Evolutionary conservation across 2,113 vertebrate species (phyloP).

Genomic region (Melierax canorus): DNA sequence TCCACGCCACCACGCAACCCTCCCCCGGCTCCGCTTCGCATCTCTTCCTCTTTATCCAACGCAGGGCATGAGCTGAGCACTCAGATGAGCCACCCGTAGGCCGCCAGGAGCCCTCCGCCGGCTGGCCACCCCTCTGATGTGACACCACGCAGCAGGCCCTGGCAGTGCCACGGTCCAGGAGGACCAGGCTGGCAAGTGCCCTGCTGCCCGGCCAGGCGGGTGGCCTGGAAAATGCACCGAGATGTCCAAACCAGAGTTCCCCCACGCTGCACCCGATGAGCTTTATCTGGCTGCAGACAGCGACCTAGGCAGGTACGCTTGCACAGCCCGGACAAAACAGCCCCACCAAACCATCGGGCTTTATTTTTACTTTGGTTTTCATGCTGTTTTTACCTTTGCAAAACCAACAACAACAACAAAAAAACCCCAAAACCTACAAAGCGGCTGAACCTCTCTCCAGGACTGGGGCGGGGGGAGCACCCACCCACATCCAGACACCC

Average conservation of each 20-base stretch:
- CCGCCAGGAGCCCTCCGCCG: background rate
- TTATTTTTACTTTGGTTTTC: background rate
- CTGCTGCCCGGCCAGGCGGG: accelerated
- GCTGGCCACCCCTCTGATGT: too few relatives aligned
- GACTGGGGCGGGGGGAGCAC: background rate
- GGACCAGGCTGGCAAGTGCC: background rate
- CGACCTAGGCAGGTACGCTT: background rate
- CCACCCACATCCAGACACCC: background rate
- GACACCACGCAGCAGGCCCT: background rate
- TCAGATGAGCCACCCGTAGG: background rate
- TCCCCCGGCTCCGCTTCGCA: background rate
- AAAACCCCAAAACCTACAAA: background rate
- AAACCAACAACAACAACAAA: background rate
- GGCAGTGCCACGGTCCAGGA: background rate
- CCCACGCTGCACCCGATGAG: accelerated
- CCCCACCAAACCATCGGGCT: background rate
- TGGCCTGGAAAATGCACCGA: background rate
- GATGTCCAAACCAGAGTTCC: background rate
- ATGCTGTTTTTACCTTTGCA: background rate
- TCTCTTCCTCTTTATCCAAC: background rate
- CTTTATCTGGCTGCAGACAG: background rate
- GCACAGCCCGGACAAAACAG: background rate
- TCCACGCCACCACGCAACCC: background rate
- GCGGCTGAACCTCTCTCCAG: background rate
- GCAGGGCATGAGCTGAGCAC: background rate